phyloP scores from a whole-genome alignment of 2,797 vertebrate species.

The Hephaestus fuliginosus region DNA sequence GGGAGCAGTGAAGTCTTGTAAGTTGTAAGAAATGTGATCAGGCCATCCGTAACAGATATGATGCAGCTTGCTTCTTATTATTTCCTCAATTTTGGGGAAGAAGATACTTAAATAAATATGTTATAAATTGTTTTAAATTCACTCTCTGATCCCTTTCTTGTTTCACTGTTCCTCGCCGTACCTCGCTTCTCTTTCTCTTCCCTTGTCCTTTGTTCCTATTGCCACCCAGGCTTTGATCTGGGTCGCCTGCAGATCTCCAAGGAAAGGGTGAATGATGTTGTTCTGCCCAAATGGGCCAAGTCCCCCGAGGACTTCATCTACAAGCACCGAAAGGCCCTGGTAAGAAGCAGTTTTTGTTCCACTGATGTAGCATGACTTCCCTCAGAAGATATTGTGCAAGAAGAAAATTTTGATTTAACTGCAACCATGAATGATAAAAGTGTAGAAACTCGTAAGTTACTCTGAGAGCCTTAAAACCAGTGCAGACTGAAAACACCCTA shows the following conservation, averaged over 20 bases:
- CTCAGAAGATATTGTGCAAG: background rate
- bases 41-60: too few relatives aligned
- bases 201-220: background rate
- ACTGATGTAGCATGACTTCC: background rate
- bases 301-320: conserved; percentile 97
- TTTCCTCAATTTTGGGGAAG: too few relatives aligned
- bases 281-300: conserved; percentile 96
- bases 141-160: background rate
- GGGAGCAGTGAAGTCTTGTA: background rate
- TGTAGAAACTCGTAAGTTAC: background rate
- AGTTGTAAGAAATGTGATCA: too few relatives aligned
- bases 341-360: conserved; percentile 79
- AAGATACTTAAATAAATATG: background rate
- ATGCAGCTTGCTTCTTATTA: too few relatives aligned
- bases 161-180: background rate
- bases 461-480: background rate
- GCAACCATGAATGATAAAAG: background rate
- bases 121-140: background rate
- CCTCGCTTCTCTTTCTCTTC: background rate
- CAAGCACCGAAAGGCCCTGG: conserved; percentile 97
- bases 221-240: conserved; percentile 91
- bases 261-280: conserved; percentile 92
- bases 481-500: background rate
- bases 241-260: conserved; percentile 95
- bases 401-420: background rate